Percentiles rank a stretch among this genome's conserved stretches.
Conservation (phyloP, 2,888 invertebrate genomes). For the Mythimna lalbum region DNA sequence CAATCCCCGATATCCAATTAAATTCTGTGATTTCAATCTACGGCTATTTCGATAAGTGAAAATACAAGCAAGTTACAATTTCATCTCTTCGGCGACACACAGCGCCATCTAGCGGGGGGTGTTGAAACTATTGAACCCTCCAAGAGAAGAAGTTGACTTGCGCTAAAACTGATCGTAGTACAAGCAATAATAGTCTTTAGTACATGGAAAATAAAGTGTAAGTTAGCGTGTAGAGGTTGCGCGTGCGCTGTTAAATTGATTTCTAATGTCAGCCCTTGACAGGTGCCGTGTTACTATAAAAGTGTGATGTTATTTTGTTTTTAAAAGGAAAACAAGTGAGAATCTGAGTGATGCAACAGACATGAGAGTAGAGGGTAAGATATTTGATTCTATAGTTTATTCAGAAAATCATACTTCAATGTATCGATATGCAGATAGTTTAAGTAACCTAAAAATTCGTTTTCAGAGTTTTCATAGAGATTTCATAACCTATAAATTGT, state of each 20-base stretch:
- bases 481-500: background rate
- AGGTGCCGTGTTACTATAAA: conserved; percentile 60
- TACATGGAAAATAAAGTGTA: background rate
- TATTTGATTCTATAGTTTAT: background rate
- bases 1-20: conserved; percentile 39
- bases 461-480: background rate
- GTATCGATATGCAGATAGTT: background rate
- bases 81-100: conserved; percentile 42
- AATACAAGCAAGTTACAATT: conserved; percentile 26
- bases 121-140: conserved; percentile 35
- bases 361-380: conserved; percentile 81
- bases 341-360: conserved; percentile 61
- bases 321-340: conserved; percentile 67
- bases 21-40: conserved; percentile 38
- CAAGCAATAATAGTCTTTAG: conserved; percentile 55
- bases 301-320: conserved; percentile 61
- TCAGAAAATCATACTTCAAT: background rate
- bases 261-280: conserved; percentile 78
- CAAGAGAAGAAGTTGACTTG: conserved; percentile 72
- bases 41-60: conserved; percentile 14
- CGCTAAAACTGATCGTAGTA: conserved; percentile 64
- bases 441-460: conserved; percentile 43
- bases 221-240: conserved; percentile 64
- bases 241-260: conserved; percentile 86
- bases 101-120: conserved; percentile 72